phyloP scores from a whole-genome alignment of 2,113 vertebrate species.

The Psephotus haematonotus region DNA sequence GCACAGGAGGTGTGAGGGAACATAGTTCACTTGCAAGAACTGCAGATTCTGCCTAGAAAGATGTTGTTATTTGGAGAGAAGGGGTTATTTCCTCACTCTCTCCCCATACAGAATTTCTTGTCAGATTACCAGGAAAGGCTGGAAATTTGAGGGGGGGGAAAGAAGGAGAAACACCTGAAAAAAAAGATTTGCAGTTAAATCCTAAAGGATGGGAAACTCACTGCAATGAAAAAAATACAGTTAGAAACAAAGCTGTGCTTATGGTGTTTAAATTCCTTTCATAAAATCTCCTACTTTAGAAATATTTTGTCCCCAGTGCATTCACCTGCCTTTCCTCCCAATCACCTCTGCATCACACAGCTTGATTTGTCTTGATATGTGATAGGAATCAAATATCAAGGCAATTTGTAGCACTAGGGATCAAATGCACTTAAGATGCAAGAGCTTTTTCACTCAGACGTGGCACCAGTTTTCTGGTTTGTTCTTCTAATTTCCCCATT shows the following conservation, averaged over 20 bases:
- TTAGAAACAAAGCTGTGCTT: background rate
- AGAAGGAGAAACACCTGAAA: background rate
- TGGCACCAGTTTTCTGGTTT: fast-evolving
- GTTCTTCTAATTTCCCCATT: background rate
- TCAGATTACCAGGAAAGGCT: background rate
- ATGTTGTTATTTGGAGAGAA: background rate
- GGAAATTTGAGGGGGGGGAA: background rate
- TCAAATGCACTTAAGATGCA: background rate
- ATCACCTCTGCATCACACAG: background rate
- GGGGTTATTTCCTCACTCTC: background rate
- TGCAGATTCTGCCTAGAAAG: background rate
- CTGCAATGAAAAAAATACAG: background rate
- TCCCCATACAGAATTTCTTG: background rate
- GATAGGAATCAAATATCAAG: background rate
- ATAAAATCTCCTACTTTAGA: background rate
- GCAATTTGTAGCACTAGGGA: background rate
- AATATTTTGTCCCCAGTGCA: background rate
- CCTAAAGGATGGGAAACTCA: background rate
- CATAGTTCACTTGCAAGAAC: background rate
- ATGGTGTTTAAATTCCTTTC: background rate
- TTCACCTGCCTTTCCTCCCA: background rate
- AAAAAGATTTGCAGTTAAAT: background rate
- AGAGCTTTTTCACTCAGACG: background rate
- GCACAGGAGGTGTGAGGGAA: conserved; percentile 15
- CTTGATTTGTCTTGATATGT: background rate